phyloP scores from a whole-genome alignment of 2,113 vertebrate genomes.

The Pygathrix nemaeus region DNA sequence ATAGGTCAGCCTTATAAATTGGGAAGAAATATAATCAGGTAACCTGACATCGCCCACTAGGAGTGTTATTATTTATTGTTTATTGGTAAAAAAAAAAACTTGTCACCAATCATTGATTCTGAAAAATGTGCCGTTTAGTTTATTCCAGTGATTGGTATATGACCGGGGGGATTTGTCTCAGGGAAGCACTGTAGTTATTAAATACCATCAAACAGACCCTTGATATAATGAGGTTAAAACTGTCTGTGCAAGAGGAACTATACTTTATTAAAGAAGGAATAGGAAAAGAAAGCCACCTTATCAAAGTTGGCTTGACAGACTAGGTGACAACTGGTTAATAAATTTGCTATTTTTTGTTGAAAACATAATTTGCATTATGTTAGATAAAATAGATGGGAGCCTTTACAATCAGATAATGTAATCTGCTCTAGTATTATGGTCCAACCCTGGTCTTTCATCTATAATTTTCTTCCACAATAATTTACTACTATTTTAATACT shows the following conservation, averaged over 20 bases:
- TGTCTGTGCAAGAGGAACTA: constrained; percentile 68
- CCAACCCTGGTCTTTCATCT: background rate
- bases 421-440: background rate
- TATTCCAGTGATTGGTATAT: constrained; percentile 47
- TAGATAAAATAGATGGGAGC: constrained; percentile 1
- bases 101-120: constrained; percentile 71
- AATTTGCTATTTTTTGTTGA: constrained; percentile 49
- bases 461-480: background rate
- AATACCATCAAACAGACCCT: constrained; percentile 73
- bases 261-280: constrained; percentile 74
- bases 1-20: constrained; percentile 75
- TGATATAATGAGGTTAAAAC: constrained; percentile 78
- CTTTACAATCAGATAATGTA: background rate
- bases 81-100: constrained; percentile 79
- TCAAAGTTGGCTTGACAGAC: constrained; percentile 60
- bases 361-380: constrained; percentile 48
- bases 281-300: constrained; percentile 72
- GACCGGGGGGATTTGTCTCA: constrained; percentile 59
- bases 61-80: constrained; percentile 69
- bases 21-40: constrained; percentile 74
- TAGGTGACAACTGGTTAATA: constrained; percentile 66
- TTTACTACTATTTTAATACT: constrained; percentile 42
- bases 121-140: constrained; percentile 67
- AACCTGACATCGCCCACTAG: constrained; percentile 41
- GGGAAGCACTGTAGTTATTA: constrained; percentile 74